A percentile compares a stretch with the other conserved stretches of the same genome.
Conservation (phyloP, 2,797 vertebrate genomes). For the Heliangelus exortis region DNA sequence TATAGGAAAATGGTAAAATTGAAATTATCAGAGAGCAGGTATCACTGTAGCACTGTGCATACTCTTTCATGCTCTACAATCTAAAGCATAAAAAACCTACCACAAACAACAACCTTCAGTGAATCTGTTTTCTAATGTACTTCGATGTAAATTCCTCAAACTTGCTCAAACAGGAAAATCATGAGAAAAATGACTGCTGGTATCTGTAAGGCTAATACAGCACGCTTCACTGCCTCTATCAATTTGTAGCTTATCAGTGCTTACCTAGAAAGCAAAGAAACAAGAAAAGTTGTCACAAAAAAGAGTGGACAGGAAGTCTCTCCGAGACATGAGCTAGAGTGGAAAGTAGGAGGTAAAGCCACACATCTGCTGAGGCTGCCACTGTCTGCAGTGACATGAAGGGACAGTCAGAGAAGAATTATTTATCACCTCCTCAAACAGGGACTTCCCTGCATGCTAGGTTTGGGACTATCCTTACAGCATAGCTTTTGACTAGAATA, state of each 20-base stretch:
- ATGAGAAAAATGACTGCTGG: background rate
- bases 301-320: background rate
- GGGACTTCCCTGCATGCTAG: background rate
- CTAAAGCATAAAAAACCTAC: rapidly evolving
- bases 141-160: background rate
- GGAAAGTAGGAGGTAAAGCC: background rate
- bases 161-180: background rate
- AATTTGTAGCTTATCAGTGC: background rate
- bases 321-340: rapidly evolving
- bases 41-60: background rate
- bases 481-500: background rate
- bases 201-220: background rate
- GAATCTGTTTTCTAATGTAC: background rate
- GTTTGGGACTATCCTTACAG: background rate
- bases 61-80: background rate
- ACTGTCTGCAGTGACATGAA: background rate
- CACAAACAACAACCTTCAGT: background rate
- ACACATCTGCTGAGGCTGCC: rapidly evolving
- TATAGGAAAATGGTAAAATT: background rate
- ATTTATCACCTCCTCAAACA: background rate
- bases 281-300: background rate
- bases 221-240: background rate
- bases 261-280: background rate
- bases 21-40: background rate
- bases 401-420: background rate